Evolutionary conservation across 1,140 invertebrate genomes (phyloP).

Genomic region (Drosophila eugracilis): DNA sequence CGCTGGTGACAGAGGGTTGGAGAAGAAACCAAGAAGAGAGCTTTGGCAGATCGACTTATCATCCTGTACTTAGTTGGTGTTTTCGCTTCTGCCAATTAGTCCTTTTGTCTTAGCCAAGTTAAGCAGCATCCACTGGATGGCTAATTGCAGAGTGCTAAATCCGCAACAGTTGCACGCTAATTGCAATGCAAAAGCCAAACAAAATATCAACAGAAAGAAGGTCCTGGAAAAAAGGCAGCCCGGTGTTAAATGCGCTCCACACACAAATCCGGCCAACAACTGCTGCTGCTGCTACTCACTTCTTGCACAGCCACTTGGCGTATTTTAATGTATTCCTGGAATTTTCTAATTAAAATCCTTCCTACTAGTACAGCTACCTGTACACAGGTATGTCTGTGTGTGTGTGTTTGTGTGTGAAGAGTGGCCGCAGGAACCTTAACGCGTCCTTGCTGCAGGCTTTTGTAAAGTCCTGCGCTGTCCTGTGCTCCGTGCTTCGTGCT

Average conservation of each 20-base stretch:
- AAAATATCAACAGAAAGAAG: slow-evolving; percentile 57
- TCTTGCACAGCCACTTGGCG: slow-evolving; percentile 58
- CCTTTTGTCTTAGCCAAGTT: slow-evolving; percentile 59
- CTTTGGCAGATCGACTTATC: slow-evolving; percentile 1
- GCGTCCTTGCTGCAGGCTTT: slow-evolving; percentile 52
- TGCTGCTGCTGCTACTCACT: slow-evolving; percentile 27
- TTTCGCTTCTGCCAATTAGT: slow-evolving; percentile 56
- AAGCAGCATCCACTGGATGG: slow-evolving; percentile 59
- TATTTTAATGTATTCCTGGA: slow-evolving; percentile 73
- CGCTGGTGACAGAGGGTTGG: neutral
- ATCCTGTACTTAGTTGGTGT: slow-evolving; percentile 11
- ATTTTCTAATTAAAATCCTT: slow-evolving; percentile 83
- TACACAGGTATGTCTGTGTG: neutral
- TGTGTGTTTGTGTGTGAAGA: slow-evolving; percentile 30
- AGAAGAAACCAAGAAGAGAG: neutral
- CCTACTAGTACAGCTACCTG: slow-evolving; percentile 57
- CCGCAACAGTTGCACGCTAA: slow-evolving; percentile 66
- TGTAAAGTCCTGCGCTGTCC: slow-evolving; percentile 11
- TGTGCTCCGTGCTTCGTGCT: neutral
- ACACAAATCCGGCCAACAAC: slow-evolving; percentile 61
- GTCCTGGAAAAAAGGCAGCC: neutral
- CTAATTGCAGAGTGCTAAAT: slow-evolving; percentile 66
- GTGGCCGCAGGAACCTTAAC: slow-evolving; percentile 41
- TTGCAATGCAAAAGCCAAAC: slow-evolving; percentile 78
- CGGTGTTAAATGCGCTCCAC: slow-evolving; percentile 62